Percentiles rank a stretch among this genome's conserved stretches.
These are phyloP conservation scores for Elaphurus davidianus DNA, from an alignment of 2,113 vertebrate genomes.

Conservation along the genomic window DNA sequence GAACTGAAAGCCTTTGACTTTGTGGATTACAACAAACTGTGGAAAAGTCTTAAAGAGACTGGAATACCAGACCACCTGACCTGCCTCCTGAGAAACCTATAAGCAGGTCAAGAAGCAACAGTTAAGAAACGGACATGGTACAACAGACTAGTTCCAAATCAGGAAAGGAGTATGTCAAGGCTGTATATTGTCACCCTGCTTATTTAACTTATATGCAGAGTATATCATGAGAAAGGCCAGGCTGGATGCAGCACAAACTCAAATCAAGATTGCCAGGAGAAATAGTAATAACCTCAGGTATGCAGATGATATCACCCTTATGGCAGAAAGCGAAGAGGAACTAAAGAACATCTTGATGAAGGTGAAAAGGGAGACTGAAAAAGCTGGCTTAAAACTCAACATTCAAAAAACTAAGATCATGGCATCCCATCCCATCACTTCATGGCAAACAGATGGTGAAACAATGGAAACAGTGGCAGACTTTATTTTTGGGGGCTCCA, in stretches of 20 bases:
- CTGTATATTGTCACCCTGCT: neutral
- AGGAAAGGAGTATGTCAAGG: neutral
- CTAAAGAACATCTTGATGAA: neutral
- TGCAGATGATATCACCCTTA: neutral
- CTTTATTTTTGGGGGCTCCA: neutral
- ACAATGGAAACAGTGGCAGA: neutral
- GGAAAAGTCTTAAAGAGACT: neutral
- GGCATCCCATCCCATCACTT: neutral
- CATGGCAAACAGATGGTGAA: neutral
- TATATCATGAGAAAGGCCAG: neutral
- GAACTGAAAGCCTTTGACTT: neutral
- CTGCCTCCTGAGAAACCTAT: neutral
- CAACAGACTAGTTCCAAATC: neutral
- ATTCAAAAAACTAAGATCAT: neutral
- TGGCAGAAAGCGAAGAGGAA: neutral
- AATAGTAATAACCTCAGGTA: neutral
- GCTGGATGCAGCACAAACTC: neutral
- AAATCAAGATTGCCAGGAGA: neutral
- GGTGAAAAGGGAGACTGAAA: neutral
- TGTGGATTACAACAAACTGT: neutral
- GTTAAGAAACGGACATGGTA: neutral
- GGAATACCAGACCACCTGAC: neutral
- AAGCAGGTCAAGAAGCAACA: neutral
- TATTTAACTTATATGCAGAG: neutral
- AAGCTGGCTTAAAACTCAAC: neutral